Percentiles rank a stretch among this genome's conserved stretches.
phyloP scores from a whole-genome alignment of 2,888 invertebrate genomes.

The Megamerina dolium region DNA sequence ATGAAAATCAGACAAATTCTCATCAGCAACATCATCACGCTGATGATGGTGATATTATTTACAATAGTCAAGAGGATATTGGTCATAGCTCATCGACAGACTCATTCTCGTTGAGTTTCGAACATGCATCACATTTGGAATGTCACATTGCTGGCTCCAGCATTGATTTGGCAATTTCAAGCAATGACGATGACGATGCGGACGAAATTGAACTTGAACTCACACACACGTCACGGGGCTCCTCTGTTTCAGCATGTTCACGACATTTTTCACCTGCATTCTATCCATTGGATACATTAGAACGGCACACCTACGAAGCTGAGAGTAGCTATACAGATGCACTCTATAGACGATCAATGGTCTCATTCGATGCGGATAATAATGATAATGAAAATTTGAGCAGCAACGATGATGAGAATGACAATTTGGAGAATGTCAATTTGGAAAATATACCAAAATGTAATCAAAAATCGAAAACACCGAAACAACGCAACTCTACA shows the following conservation, averaged over 20 bases:
- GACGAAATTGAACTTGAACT: no score
- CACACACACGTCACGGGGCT: conserved; percentile 26
- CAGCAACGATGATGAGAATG: conserved; percentile 25
- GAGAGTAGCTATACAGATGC: conserved; percentile 15
- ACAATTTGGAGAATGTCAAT: conserved; percentile 11
- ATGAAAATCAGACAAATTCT: no score
- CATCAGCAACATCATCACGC: conserved; percentile 29
- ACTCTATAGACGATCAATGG: conserved; percentile 10
- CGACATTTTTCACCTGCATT: conserved; percentile 6
- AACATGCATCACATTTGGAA: conserved; percentile 34
- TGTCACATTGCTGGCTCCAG: conserved; percentile 33
- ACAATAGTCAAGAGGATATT: conserved; percentile 51
- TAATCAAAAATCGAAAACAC: conserved; percentile 12
- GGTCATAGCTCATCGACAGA: conserved; percentile 49
- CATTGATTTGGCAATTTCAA: conserved; percentile 45
- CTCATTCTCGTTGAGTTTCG: conserved; percentile 42
- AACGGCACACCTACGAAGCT: conserved; percentile 15
- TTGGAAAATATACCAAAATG: conserved; percentile 14
- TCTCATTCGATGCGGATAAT: conserved; percentile 23
- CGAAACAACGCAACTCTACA: conserved; percentile 8
- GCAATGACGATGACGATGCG: conserved; percentile 26
- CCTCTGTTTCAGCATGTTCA: conserved; percentile 26
- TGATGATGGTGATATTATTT: conserved; percentile 27
- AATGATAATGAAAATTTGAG: conserved; percentile 19
- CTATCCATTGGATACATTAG: conserved; percentile 4